Evolutionary conservation across 2,888 invertebrate genomes (phyloP), one percentile per base, ranked within the genome.

Genomic region (Leptothorax acervorum): DNA sequence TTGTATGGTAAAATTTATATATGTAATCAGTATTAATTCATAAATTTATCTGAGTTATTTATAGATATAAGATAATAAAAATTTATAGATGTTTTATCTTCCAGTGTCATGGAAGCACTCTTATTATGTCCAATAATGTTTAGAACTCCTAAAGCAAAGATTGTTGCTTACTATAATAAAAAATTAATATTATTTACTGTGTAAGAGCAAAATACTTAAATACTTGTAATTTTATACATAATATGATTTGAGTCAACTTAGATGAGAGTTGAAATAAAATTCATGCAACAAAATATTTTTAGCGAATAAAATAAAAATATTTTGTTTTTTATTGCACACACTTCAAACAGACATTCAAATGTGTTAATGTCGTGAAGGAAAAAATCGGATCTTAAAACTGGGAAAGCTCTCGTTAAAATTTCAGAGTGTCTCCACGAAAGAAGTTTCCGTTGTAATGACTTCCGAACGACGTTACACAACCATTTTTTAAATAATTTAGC

Each of bases 401-500:
- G 11, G 9, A 45, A 68, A 11, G 31, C 8, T 35, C n/a, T 53
- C 2, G 23, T 51, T 65, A 42, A 73, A 39, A 18, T 73, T 65
- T 39, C 15, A 51, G 39, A 39, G 2, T 31, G 18, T 65, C 9
- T n/a, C n/a, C 1, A 3, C 1, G 12, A 45, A 45, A 31, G 12
- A 9, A 31, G 1, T 68, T 45, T 60, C 3, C 23, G 3, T 68
- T 12, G 5, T 66, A 78, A 78, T 31, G 4, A 28, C 31, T 55
- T 45, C 5, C 9, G 3, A 55, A 63, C 6, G 66, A 42, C 18
- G 18, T 18, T 12, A 15, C n/a, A 35, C 45, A 68, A 78, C n/a
- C n/a, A 8, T 42, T 4, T 5, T 42, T 42, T 70, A 55, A 68
- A 78, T 45, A 68, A 57, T 68, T 68, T 31, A 42, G 31, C 39